These are phyloP conservation scores for Grammomys surdaster DNA, from an alignment of 2,113 vertebrate species.

Conservation along the genomic window DNA sequence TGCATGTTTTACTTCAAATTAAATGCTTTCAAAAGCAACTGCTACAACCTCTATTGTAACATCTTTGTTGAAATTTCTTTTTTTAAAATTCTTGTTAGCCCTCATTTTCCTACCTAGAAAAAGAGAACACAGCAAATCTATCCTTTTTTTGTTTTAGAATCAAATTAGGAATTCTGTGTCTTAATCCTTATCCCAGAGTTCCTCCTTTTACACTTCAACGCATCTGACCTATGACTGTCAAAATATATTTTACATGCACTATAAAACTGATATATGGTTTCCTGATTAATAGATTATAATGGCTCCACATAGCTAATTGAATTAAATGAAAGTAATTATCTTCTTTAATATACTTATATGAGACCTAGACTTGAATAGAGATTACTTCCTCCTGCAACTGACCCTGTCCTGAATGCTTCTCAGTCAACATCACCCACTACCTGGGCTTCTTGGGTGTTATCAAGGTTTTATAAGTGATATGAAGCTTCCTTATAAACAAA, in stretches of 20 bases:
- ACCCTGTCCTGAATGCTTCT: neutral
- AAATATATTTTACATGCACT: conserved; percentile 34
- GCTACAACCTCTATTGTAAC: neutral
- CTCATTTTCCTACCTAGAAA: neutral
- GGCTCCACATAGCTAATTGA: neutral
- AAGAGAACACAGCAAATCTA: neutral
- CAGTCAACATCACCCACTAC: neutral
- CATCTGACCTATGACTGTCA: neutral
- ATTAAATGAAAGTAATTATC: conserved; percentile 24
- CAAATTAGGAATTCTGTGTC: conserved; percentile 34
- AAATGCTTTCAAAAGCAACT: neutral
- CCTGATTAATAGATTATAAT: neutral
- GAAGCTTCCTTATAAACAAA: neutral
- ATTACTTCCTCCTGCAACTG: neutral
- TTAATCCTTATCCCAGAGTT: neutral
- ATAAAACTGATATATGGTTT: neutral
- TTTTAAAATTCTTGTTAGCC: neutral
- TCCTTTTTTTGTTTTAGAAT: neutral
- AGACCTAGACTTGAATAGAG: neutral
- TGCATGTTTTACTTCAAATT: conserved; percentile 50
- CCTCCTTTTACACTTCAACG: neutral
- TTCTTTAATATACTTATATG: neutral
- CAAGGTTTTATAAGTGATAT: neutral
- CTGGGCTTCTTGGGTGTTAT: neutral
- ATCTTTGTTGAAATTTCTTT: conserved; percentile 26